A percentile compares a stretch with the other conserved stretches of the same genome.
phyloP scores from a whole-genome alignment of 2,797 vertebrate genomes.

The Microctenopoma lineatum region DNA sequence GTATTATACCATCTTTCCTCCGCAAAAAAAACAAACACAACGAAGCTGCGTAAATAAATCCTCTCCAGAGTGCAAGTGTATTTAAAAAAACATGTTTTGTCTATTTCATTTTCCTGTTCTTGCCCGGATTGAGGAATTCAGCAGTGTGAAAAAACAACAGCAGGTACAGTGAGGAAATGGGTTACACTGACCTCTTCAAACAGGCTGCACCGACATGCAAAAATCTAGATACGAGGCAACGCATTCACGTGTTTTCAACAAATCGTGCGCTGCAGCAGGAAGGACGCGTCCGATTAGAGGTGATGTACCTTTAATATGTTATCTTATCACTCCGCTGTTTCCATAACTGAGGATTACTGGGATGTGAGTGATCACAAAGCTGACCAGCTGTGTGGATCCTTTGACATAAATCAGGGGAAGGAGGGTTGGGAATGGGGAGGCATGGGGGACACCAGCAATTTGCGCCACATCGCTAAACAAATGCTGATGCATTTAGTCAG shows the following conservation, averaged over 20 bases:
- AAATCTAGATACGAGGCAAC: slow-evolving; percentile 43
- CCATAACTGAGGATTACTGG: slow-evolving; percentile 40
- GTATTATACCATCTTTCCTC: slow-evolving; percentile 62
- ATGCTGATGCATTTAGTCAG: slow-evolving; percentile 53
- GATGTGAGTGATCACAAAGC: slow-evolving; percentile 38
- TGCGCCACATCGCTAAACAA: slow-evolving; percentile 46
- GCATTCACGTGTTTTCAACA: slow-evolving; percentile 61
- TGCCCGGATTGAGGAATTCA: slow-evolving; percentile 46
- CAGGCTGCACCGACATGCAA: slow-evolving; percentile 50
- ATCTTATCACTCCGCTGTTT: slow-evolving; percentile 50
- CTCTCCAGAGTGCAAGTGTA: slow-evolving; percentile 59
- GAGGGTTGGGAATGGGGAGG: slow-evolving; percentile 25
- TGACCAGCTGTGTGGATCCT: slow-evolving; percentile 28
- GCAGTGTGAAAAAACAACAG: slow-evolving; percentile 53
- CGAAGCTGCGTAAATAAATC: slow-evolving; percentile 67
- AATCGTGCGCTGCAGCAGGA: slow-evolving; percentile 47
- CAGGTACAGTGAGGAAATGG: slow-evolving; percentile 53
- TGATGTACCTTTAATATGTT: slow-evolving; percentile 37
- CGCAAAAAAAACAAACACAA: slow-evolving; percentile 40
- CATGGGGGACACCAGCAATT: slow-evolving; percentile 33
- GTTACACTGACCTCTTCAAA: slow-evolving; percentile 71
- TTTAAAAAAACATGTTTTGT: slow-evolving; percentile 68
- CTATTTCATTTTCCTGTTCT: slow-evolving; percentile 52
- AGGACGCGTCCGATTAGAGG: slow-evolving; percentile 45
- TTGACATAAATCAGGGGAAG: slow-evolving; percentile 22